Evolutionary conservation across 2,797 vertebrate genomes (phyloP), one percentile per base, ranked within the genome.

Genomic region (Falco peregrinus): DNA sequence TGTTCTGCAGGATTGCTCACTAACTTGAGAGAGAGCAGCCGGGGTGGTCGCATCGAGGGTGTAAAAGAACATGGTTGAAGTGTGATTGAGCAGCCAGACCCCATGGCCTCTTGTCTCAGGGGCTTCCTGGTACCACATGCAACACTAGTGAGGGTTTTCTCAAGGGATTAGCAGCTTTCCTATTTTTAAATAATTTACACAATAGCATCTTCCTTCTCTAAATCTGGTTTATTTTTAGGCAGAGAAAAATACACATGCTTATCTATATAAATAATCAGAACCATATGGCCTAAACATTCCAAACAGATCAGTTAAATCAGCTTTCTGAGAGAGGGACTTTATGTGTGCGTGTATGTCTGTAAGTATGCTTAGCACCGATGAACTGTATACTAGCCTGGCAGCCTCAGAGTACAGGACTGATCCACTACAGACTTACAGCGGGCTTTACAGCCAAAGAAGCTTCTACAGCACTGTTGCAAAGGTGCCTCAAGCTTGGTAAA

Each of bases 261-360:
- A 93, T 94, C 95, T 96, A 63, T 53, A 85, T 73, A 96, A 97
- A 95, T 96, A 97, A 96, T 96, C 94, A 94, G 90, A 90, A 92
- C 81, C 95, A 95, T 96, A 91, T 84, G 96, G 90, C 79, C 48
- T 43, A 61, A 85, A 63, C 90, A 91, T 94, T 92, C 79, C 82
- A 54, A 90, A 88, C 74, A 79, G 92, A 93, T 73, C 84, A 86
- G 54, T 69, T 76, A 91, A 91, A 92, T n/a, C 37, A 56, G 39
- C 33, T 73, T 93, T 93, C 57, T 12, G 13, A 63, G 67, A 45
- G 78, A 84, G 8, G 25, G 64, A 67, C 60, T 86, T 26, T 0
- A 6, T 28, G 31, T 41, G 43, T 60, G 31, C 6, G 0, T 51
- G 47, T 39, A n/a, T 61, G 35, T 74, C 70, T 61, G 6, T 47